Evolutionary conservation across 2,797 vertebrate species (phyloP).

Genomic region (Poecilia velifera): DNA sequence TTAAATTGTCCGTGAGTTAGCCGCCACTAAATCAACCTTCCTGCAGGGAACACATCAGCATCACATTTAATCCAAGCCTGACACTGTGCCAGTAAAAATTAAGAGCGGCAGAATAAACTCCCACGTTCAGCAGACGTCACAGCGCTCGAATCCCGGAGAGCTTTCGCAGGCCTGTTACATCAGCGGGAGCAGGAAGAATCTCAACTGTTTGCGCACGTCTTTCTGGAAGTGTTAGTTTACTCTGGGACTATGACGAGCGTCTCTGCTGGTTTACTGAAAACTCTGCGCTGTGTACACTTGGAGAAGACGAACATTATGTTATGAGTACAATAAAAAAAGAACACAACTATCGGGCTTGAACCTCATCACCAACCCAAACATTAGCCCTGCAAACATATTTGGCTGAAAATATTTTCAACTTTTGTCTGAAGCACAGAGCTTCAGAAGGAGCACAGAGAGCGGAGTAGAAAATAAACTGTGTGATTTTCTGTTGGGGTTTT

Average conservation of each 20-base stretch:
- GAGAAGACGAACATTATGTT: background rate
- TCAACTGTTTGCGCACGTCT: background rate
- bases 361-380: background rate
- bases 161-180: conserved; percentile 51
- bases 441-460: background rate
- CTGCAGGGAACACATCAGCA: background rate
- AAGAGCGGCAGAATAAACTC: conserved; percentile 30
- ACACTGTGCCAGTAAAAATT: conserved; percentile 16
- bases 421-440: conserved; percentile 23
- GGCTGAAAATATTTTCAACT: background rate
- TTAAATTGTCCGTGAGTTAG: background rate
- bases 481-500: conserved; percentile 37
- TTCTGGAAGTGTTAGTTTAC: conserved; percentile 1
- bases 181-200: conserved; percentile 49
- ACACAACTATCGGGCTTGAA: background rate
- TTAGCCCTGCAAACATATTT: background rate
- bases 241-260: conserved; percentile 44
- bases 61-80: conserved; percentile 31
- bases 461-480: conserved; percentile 4
- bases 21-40: background rate
- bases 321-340: background rate
- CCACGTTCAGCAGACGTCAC: conserved; percentile 65
- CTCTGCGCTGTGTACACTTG: conserved; percentile 3
- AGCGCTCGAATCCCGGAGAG: conserved; percentile 25
- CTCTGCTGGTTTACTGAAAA: conserved; percentile 27